Percentiles rank a stretch among this genome's conserved stretches.
Conservation (phyloP, 2,888 invertebrate species). For the Tetragonisca angustula region DNA sequence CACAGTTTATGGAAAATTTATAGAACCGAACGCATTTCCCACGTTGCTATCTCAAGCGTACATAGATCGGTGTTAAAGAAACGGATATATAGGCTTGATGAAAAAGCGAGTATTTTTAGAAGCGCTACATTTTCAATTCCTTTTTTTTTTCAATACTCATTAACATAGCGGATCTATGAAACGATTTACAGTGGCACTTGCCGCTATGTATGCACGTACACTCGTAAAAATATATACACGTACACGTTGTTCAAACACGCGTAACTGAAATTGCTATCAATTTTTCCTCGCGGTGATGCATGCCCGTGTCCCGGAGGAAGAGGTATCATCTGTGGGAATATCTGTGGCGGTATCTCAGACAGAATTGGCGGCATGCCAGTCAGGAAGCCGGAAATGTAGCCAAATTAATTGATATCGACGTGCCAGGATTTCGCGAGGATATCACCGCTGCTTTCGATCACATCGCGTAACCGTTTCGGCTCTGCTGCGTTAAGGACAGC, state of each 20-base stretch:
- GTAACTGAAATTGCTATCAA: not conserved
- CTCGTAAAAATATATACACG: not conserved
- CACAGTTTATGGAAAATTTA: not conserved
- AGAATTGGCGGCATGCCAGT: constrained; percentile 72
- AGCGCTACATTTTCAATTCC: no score
- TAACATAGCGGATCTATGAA: constrained; percentile 3
- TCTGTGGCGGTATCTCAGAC: constrained; percentile 31
- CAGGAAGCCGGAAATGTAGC: constrained; percentile 62
- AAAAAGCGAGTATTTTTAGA: not conserved
- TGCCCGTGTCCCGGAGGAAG: not conserved
- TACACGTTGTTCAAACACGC: not conserved
- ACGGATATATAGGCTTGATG: not conserved
- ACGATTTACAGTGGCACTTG: not conserved
- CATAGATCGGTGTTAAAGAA: not conserved
- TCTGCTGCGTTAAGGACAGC: constrained; percentile 15
- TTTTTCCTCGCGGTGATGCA: not conserved
- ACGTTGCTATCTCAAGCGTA: not conserved
- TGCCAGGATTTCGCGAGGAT: constrained; percentile 65
- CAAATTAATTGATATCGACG: constrained; percentile 76
- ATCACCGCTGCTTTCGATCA: constrained; percentile 41
- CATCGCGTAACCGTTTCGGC: not conserved
- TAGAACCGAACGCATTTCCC: not conserved
- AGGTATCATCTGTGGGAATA: constrained; percentile 28
- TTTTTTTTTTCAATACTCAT: not conserved
- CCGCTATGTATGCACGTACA: no score